These are phyloP conservation scores for Flabesymbios commensalis DNA, from an alignment of 2,888 invertebrate species.

Conservation along the genomic window DNA sequence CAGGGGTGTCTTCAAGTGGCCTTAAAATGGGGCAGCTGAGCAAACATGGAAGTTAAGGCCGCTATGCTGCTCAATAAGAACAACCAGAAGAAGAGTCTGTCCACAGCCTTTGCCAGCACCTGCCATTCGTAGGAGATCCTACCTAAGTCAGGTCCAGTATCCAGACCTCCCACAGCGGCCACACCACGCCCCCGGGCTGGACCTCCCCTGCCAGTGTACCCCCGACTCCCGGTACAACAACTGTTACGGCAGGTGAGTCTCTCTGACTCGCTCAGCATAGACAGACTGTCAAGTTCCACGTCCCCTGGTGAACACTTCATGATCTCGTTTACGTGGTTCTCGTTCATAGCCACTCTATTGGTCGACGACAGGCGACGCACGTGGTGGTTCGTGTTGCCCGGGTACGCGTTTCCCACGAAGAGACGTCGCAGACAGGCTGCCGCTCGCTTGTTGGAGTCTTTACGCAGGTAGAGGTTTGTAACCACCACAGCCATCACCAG, in stretches of 20 bases:
- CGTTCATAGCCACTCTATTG: slow-evolving; percentile 10
- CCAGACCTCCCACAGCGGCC: background rate
- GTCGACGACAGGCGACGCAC: background rate
- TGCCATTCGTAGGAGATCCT: slow-evolving; percentile 30
- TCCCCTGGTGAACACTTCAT: slow-evolving; percentile 3
- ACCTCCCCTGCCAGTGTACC: background rate
- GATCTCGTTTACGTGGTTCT: slow-evolving; percentile 24
- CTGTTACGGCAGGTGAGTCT: slow-evolving; percentile 16
- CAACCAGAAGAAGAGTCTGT: slow-evolving; percentile 41
- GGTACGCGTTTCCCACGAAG: slow-evolving; percentile 1
- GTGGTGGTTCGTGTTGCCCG: background rate
- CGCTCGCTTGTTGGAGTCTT: slow-evolving; percentile 24
- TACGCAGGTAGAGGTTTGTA: slow-evolving; percentile 34
- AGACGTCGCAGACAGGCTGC: slow-evolving; percentile 24
- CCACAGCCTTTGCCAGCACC: slow-evolving; percentile 33
- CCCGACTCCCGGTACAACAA: background rate
- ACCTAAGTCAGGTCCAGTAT: background rate
- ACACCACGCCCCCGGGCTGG: background rate
- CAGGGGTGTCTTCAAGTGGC: too few species aligned
- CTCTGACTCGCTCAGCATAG: slow-evolving; percentile 25
- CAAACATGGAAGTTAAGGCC: slow-evolving; percentile 31
- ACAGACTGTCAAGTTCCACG: slow-evolving; percentile 31
- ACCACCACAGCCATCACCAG: slow-evolving; percentile 37
- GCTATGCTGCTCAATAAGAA: slow-evolving; percentile 32
- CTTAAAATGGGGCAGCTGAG: slow-evolving; percentile 18